Percentiles rank a stretch among this genome's conserved stretches.
These are phyloP conservation scores for Phylloscopus whistleri DNA, from an alignment of 2,113 vertebrate genomes.

Conservation along the genomic window DNA sequence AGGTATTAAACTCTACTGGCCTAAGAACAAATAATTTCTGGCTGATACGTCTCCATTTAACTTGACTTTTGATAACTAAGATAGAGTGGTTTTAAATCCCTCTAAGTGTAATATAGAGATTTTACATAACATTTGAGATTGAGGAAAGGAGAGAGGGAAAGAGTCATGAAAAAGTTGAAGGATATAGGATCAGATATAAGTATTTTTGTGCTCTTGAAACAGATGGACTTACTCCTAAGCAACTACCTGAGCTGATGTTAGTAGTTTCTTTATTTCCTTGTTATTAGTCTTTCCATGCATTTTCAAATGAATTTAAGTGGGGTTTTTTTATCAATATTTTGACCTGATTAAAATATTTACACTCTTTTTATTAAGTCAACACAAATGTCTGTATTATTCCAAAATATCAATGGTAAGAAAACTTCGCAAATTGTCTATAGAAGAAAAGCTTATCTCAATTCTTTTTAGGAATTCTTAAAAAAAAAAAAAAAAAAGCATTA, in stretches of 20 bases:
- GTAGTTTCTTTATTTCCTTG: background rate
- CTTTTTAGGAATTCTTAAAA: background rate
- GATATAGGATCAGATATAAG: background rate
- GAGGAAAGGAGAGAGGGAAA: background rate
- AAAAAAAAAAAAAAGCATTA: rapidly evolving
- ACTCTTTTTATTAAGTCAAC: background rate
- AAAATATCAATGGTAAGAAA: background rate
- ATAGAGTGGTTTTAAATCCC: background rate
- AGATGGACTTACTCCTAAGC: background rate
- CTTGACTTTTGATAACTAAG: background rate
- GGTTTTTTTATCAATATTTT: background rate
- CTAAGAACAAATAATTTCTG: background rate
- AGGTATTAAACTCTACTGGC: background rate
- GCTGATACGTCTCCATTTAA: background rate
- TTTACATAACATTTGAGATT: background rate
- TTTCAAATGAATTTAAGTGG: background rate
- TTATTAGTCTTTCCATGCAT: background rate
- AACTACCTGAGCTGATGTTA: background rate
- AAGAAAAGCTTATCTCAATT: background rate
- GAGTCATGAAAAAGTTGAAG: background rate
- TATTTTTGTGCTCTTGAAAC: background rate
- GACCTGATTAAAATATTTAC: background rate
- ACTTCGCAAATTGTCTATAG: background rate
- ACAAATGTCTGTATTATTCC: background rate
- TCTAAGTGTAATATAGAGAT: background rate